Evolutionary conservation across 1,140 invertebrate species (phyloP).

Genomic region (Zeugodacus cucurbitae): DNA sequence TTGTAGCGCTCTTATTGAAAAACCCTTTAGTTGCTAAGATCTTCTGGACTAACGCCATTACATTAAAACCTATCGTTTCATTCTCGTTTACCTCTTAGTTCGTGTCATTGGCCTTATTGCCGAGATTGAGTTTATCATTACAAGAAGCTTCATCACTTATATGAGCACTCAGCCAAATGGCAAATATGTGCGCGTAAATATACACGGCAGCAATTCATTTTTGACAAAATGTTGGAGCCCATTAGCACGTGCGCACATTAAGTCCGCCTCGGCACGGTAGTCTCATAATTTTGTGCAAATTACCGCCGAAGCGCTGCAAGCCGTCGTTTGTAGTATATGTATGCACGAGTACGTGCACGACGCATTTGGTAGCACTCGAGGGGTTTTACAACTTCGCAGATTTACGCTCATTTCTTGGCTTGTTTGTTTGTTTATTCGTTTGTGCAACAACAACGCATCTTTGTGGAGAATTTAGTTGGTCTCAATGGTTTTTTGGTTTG

Average conservation of each 20-base stretch:
- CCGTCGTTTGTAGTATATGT: background rate
- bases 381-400: conserved; percentile 21
- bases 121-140: background rate
- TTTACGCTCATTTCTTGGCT: background rate
- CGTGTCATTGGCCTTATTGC: background rate
- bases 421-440: background rate
- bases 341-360: background rate
- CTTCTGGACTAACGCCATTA: no score
- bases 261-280: conserved; percentile 44
- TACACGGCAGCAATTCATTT: background rate
- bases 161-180: background rate
- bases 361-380: conserved; percentile 3
- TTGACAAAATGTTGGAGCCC: conserved; percentile 45
- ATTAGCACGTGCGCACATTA: conserved; percentile 48
- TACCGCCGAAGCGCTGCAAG: conserved; percentile 41
- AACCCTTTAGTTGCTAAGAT: no score
- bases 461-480: background rate
- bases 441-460: background rate
- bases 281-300: conserved; percentile 47
- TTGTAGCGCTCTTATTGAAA: no score
- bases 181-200: background rate
- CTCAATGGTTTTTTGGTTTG: no score
- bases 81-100: background rate
- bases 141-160: background rate
- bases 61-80: no score